Conservation (phyloP, 2,888 invertebrate species). For the Leptinotarsa rubiginosa region DNA sequence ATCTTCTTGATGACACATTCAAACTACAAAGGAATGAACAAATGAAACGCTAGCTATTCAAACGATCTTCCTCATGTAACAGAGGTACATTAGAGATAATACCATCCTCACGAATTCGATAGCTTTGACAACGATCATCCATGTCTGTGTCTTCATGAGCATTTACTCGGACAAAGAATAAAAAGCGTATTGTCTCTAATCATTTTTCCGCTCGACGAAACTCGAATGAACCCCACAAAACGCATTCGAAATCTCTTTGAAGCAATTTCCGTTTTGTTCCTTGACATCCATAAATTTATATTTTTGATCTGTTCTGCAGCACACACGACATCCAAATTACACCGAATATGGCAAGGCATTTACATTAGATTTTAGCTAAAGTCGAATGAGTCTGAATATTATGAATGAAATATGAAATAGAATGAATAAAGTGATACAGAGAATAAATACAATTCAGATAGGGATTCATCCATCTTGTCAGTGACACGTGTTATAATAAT, state of each 20-base stretch:
- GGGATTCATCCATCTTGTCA: no score
- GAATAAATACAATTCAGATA: no score
- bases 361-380: background rate
- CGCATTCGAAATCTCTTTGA: conserved; percentile 12
- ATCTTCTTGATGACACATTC: no score
- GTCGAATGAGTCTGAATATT: no score
- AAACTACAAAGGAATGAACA: background rate
- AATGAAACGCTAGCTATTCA: background rate
- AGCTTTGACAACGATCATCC: background rate
- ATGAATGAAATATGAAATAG: no score
- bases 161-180: conserved; percentile 8
- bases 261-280: conserved; percentile 6
- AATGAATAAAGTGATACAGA: no score
- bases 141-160: background rate
- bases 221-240: conserved; percentile 7
- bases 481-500: no score
- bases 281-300: conserved; percentile 5
- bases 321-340: conserved; percentile 7
- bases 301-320: conserved; percentile 7
- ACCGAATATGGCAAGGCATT: background rate
- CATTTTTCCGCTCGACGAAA: conserved; percentile 8
- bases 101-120: background rate
- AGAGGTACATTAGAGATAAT: background rate
- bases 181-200: conserved; percentile 14
- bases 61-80: background rate